These are phyloP conservation scores for Pangasius larnaudii DNA, from an alignment of 2,797 vertebrate genomes.

Conservation along the genomic window DNA sequence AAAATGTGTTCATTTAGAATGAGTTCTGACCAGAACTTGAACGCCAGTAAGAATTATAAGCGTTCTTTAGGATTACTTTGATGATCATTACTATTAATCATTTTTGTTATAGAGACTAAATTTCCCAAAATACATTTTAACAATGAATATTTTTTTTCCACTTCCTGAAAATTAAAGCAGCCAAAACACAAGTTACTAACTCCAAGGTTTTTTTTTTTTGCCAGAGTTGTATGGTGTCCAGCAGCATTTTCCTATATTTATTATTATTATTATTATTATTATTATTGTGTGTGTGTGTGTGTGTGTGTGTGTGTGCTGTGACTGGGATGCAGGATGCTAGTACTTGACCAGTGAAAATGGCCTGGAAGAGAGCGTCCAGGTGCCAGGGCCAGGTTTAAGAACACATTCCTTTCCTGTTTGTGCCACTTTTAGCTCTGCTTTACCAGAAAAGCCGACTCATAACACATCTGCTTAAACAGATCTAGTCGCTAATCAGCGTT, in stretches of 20 bases:
- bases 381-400: slow-evolving; percentile 47
- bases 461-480: slow-evolving; percentile 62
- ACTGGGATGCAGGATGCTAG: slow-evolving; percentile 67
- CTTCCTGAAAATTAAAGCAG: background rate
- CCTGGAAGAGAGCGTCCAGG: slow-evolving; percentile 53
- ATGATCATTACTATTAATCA: too few relatives aligned
- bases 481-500: slow-evolving; percentile 31
- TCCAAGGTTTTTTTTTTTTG: background rate
- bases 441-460: slow-evolving; percentile 43
- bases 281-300: slow-evolving; percentile 25
- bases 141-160: background rate
- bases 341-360: slow-evolving; percentile 57
- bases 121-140: too few relatives aligned
- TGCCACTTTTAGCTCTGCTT: slow-evolving; percentile 56
- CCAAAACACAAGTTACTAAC: background rate
- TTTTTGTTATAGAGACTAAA: background rate
- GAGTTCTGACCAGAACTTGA: too few relatives aligned
- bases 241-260: background rate
- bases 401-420: slow-evolving; percentile 64
- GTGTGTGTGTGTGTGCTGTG: slow-evolving; percentile 45
- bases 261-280: background rate
- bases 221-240: too few relatives aligned
- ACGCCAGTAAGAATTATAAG: too few relatives aligned
- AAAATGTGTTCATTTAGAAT: background rate
- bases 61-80: too few relatives aligned